Percentiles rank a stretch among this genome's conserved stretches.
These are phyloP conservation scores for Sebastes itinus DNA, from an alignment of 2,797 vertebrate genomes.

Conservation along the genomic window DNA sequence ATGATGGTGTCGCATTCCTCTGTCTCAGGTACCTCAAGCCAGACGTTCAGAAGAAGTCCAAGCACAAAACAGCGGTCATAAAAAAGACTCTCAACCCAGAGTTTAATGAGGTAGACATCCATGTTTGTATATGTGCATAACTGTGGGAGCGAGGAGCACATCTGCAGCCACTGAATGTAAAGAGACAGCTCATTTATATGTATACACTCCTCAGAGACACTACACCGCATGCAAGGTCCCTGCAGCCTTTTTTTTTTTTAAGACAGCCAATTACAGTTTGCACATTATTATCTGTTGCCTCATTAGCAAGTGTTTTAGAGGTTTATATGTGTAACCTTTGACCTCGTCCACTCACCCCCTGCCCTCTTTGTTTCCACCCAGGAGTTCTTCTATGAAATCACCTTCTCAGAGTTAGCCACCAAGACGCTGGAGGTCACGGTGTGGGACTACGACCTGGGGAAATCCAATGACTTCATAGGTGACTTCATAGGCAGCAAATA, in stretches of 20 bases:
- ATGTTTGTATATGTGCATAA: constrained; percentile 27
- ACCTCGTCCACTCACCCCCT: neutral
- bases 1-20: constrained; percentile 11
- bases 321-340: constrained; percentile 1
- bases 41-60: constrained; percentile 92
- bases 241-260: neutral
- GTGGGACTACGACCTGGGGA: constrained; percentile 92
- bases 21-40: constrained; percentile 89
- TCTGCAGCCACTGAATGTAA: neutral
- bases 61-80: constrained; percentile 92
- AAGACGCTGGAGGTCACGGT: constrained; percentile 92
- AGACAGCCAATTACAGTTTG: constrained; percentile 37
- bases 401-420: constrained; percentile 83
- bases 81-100: constrained; percentile 94
- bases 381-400: constrained; percentile 92
- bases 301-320: constrained; percentile 31
- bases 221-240: neutral
- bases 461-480: constrained; percentile 92
- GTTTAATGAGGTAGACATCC: constrained; percentile 88
- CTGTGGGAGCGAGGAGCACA: neutral
- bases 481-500: constrained; percentile 26
- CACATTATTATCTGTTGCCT: neutral
- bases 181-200: constrained; percentile 32
- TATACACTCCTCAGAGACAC: neutral
- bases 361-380: constrained; percentile 44